Percentiles rank a stretch among this genome's conserved stretches.
These are phyloP conservation scores for Rapana venosa DNA, from an alignment of 2,888 invertebrate species.

Conservation along the genomic window DNA sequence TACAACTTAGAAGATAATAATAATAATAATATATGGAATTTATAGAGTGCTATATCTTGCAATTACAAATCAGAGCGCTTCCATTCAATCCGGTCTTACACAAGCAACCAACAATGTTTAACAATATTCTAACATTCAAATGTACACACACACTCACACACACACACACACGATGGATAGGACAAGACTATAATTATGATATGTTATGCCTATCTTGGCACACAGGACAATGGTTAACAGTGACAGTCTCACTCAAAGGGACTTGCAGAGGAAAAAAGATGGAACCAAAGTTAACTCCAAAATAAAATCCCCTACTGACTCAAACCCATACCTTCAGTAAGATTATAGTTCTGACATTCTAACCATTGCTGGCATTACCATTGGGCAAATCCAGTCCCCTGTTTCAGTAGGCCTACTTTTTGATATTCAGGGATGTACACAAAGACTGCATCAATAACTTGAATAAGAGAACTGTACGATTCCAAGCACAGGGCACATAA, in stretches of 20 bases:
- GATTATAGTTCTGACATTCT: too few species aligned
- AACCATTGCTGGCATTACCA: too few species aligned
- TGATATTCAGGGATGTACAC: background rate
- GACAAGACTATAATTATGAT: background rate
- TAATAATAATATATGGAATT: too few species aligned
- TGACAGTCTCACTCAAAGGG: too few species aligned
- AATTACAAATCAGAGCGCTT: too few species aligned
- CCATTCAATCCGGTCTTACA: too few species aligned
- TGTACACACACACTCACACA: background rate
- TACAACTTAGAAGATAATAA: too few species aligned
- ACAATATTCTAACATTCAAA: too few species aligned
- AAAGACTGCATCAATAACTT: background rate
- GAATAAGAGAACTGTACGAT: background rate
- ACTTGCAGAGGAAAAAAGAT: background rate
- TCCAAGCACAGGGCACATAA: background rate
- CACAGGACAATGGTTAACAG: background rate
- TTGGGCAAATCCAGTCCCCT: too few species aligned
- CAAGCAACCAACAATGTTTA: too few species aligned
- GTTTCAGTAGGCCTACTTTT: too few species aligned
- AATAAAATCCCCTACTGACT: background rate
- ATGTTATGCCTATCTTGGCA: background rate
- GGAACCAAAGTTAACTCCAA: background rate
- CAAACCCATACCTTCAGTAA: background rate
- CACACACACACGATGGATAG: background rate
- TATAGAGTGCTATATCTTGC: too few species aligned